Evolutionary conservation across 2,113 vertebrate genomes (phyloP).

Genomic region (Falcunculus frontatus): DNA sequence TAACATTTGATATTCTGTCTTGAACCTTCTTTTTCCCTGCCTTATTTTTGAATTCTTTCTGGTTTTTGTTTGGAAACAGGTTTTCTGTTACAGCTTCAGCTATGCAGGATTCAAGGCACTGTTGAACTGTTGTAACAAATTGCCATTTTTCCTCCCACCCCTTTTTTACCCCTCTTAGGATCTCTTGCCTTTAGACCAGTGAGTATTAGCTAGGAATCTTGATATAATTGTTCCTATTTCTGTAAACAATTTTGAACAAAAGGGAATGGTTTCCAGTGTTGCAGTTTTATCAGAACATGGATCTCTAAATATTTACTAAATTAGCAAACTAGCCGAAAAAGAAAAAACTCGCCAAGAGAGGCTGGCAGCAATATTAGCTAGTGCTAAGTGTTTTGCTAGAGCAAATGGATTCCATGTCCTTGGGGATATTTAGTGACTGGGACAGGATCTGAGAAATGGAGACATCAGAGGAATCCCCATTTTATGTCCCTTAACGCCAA

Average conservation of each 20-base stretch:
- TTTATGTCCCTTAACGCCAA: neutral
- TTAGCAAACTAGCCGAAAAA: neutral
- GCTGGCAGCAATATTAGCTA: neutral
- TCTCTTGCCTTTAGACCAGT: neutral
- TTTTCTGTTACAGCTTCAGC: neutral
- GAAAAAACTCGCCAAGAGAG: neutral
- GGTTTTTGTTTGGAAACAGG: neutral
- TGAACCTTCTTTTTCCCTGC: neutral
- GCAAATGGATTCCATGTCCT: neutral
- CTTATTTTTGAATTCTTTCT: neutral
- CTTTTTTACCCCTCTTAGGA: neutral
- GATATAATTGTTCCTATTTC: neutral
- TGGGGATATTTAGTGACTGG: neutral
- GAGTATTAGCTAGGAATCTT: neutral
- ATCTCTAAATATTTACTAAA: constrained; percentile 56
- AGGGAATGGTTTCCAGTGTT: neutral
- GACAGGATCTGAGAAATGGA: neutral
- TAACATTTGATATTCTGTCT: neutral
- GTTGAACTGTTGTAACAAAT: neutral
- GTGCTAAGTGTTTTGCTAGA: constrained; percentile 6
- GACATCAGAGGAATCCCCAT: neutral
- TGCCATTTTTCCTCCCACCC: neutral
- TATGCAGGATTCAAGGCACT: neutral
- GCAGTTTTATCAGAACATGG: neutral
- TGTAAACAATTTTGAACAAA: constrained; percentile 28